These are phyloP conservation scores for Adelognathus sp. DNA, from an alignment of 2,888 invertebrate genomes.

Conservation along the genomic window DNA sequence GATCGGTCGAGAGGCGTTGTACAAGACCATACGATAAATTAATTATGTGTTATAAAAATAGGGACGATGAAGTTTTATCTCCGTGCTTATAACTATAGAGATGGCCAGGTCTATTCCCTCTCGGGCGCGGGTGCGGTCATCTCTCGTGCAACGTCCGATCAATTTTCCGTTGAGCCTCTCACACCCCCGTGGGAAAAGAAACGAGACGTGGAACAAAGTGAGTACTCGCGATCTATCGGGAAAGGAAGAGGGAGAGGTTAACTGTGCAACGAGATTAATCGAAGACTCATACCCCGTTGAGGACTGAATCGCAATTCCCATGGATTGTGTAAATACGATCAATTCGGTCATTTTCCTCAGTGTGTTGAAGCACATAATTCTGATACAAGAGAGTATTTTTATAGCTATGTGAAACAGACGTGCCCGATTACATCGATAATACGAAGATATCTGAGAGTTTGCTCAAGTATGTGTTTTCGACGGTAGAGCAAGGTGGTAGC, in stretches of 20 bases:
- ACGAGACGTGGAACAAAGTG: background rate
- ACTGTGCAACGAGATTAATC: constrained; percentile 18
- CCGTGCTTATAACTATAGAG: background rate
- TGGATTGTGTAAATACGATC: constrained; percentile 85
- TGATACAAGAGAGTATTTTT: constrained; percentile 76
- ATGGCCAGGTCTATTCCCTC: background rate
- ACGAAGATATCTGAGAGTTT: background rate
- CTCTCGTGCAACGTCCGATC: constrained; percentile 34
- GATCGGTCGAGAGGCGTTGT: background rate
- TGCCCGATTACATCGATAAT: constrained; percentile 13
- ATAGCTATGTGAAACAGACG: constrained; percentile 68
- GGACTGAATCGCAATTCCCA: constrained; percentile 84
- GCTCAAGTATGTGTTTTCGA: background rate
- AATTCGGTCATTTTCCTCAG: constrained; percentile 84
- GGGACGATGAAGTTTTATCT: constrained; percentile 9
- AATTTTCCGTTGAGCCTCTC: constrained; percentile 40
- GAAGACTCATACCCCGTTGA: constrained; percentile 79
- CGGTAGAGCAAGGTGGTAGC: background rate
- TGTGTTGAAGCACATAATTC: constrained; percentile 83
- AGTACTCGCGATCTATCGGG: background rate
- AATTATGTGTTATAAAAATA: constrained; percentile 23
- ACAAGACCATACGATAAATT: constrained; percentile 20
- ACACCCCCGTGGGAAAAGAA: constrained; percentile 1
- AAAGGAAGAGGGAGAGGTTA: constrained; percentile 2
- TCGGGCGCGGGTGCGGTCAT: constrained; percentile 7